These are phyloP conservation scores for Hermaeophaga mercurialis DNA, from an alignment of 2,888 invertebrate genomes.

Conservation along the genomic window DNA sequence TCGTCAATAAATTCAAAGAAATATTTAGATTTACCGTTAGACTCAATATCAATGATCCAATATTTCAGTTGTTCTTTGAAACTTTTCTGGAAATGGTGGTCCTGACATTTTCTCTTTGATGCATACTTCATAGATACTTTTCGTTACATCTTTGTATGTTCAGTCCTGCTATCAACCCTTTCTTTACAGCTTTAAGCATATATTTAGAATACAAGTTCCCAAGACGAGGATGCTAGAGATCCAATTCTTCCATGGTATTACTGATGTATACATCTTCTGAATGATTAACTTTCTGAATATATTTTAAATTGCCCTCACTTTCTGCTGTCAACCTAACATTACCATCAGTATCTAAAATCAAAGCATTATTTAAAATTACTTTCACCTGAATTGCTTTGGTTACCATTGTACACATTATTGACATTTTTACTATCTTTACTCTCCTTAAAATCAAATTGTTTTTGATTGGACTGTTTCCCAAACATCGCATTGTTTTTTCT, in stretches of 20 bases:
- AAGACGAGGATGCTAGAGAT: background rate
- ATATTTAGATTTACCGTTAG: slow-evolving; percentile 33
- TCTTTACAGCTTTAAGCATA: background rate
- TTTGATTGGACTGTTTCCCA: slow-evolving; percentile 12
- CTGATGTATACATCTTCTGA: background rate
- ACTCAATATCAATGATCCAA: slow-evolving; percentile 20
- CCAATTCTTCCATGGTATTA: background rate
- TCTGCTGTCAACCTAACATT: background rate
- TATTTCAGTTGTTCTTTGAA: background rate
- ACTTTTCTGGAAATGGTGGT: background rate
- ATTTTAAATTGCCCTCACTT: background rate
- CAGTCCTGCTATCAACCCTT: background rate
- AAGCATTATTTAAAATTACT: background rate
- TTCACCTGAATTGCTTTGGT: background rate
- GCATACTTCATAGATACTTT: background rate
- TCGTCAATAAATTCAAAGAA: slow-evolving; percentile 42
- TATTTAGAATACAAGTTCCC: background rate
- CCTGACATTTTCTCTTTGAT: background rate
- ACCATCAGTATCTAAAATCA: background rate
- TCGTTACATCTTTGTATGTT: background rate
- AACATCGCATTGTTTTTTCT: slow-evolving; percentile 19
- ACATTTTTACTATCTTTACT: background rate
- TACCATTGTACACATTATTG: background rate
- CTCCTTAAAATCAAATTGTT: slow-evolving; percentile 4
- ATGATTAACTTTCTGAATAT: background rate